Evolutionary conservation across 1,140 invertebrate genomes (phyloP).

Genomic region (Maniola jurtina): DNA sequence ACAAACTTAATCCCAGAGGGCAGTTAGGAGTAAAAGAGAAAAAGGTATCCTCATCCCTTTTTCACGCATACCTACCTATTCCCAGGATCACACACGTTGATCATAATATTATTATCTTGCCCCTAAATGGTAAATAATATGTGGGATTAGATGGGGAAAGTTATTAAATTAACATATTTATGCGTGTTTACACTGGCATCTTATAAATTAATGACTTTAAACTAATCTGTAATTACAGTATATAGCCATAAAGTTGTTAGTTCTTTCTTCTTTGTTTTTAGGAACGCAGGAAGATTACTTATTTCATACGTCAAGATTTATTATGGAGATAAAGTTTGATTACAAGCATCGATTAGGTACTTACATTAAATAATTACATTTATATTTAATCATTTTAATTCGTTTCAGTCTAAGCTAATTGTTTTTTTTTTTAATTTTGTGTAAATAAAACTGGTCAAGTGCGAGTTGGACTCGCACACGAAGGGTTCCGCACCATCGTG

Average conservation of each 20-base stretch:
- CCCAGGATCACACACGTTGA: conserved; percentile 35
- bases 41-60: conserved; percentile 20
- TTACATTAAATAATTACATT: too few relatives aligned
- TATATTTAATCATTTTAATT: too few relatives aligned
- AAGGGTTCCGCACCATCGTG: too few relatives aligned
- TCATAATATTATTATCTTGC: conserved; percentile 1
- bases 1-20: conserved; percentile 1
- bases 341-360: too few relatives aligned
- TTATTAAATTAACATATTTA: conserved; percentile 10
- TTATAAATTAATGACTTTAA: neutral
- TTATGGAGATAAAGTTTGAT: too few relatives aligned
- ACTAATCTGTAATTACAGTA: neutral
- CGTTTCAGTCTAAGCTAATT: too few relatives aligned
- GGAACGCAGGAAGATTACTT: too few relatives aligned
- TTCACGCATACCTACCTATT: conserved; percentile 14
- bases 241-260: too few relatives aligned
- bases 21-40: conserved; percentile 28
- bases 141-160: conserved; percentile 6
- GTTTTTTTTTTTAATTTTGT: too few relatives aligned
- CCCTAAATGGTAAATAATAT: conserved; percentile 10
- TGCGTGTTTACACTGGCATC: neutral
- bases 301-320: too few relatives aligned
- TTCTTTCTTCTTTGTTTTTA: neutral
- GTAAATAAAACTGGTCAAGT: too few relatives aligned
- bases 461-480: too few relatives aligned